Percentiles rank a stretch among this genome's conserved stretches.
Evolutionary conservation across 2,888 invertebrate genomes (phyloP).

Genomic region (Liodrosophila aerea): DNA sequence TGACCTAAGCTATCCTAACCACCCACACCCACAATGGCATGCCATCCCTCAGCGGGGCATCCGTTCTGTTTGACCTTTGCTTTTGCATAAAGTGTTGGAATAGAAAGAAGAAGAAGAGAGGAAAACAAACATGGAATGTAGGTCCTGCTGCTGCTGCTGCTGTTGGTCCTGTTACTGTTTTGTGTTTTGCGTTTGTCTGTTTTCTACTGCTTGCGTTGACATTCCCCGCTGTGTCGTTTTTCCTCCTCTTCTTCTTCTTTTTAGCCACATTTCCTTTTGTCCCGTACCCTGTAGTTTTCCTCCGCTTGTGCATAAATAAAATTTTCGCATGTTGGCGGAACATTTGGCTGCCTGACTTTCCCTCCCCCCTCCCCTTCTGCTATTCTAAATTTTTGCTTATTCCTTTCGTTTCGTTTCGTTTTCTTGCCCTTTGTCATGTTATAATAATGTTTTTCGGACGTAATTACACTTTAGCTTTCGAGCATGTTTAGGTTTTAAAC

Average conservation of each 20-base stretch:
- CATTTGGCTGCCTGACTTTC: constrained; percentile 44
- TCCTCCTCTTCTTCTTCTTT: no score
- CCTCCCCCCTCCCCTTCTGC: background rate
- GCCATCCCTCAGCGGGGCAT: constrained; percentile 23
- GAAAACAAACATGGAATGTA: constrained; percentile 35
- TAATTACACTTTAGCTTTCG: constrained; percentile 54
- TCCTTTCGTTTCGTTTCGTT: constrained; percentile 4
- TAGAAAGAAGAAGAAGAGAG: constrained; percentile 16
- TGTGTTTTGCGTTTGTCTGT: background rate
- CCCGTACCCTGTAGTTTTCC: constrained; percentile 20
- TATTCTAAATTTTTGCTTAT: background rate
- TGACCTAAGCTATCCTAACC: constrained; percentile 33
- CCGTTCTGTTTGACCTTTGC: constrained; percentile 54
- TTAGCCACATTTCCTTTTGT: constrained; percentile 41
- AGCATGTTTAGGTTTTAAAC: constrained; percentile 58
- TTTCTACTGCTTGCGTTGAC: constrained; percentile 23
- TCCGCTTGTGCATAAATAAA: constrained; percentile 49
- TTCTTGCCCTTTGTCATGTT: constrained; percentile 29
- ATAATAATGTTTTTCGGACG: constrained; percentile 60
- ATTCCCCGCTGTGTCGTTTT: constrained; percentile 36
- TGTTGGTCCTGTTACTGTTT: constrained; percentile 9
- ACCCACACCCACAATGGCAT: background rate
- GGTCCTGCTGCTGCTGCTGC: constrained; percentile 11
- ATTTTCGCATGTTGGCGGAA: constrained; percentile 63
- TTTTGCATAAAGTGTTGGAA: constrained; percentile 53